phyloP scores from a whole-genome alignment of 2,113 vertebrate genomes.

The Salvelinus fontinalis region DNA sequence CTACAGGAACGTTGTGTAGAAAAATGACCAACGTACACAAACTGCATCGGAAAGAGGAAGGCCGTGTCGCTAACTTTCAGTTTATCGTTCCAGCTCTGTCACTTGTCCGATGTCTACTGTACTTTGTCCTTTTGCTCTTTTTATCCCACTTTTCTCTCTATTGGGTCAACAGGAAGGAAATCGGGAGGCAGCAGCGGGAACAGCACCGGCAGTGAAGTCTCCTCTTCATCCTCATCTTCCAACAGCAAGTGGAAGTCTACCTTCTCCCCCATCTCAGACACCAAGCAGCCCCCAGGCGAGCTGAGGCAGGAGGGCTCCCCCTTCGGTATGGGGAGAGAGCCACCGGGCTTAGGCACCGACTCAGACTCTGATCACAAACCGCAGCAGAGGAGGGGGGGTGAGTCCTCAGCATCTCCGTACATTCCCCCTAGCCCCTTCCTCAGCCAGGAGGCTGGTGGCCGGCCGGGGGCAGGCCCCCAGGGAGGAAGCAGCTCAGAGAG shows the following conservation, averaged over 20 bases:
- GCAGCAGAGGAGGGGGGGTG: constrained; percentile 56
- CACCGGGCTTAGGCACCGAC: constrained; percentile 56
- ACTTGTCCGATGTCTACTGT: too few species aligned
- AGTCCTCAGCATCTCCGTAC: constrained; percentile 54
- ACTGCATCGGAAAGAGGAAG: too few species aligned
- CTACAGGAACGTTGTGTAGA: too few species aligned
- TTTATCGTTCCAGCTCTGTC: too few species aligned
- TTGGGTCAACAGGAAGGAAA: constrained; percentile 72
- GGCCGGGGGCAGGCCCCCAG: constrained; percentile 54
- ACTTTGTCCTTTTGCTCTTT: too few species aligned
- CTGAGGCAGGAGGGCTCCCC: constrained; percentile 74
- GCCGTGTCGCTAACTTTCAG: too few species aligned
- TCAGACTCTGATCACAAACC: constrained; percentile 75
- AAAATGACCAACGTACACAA: too few species aligned
- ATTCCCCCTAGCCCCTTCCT: constrained; percentile 72
- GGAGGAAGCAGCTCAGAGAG: constrained; percentile 62
- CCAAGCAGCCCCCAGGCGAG: constrained; percentile 79
- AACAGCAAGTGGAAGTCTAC: constrained; percentile 98
- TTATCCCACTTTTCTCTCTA: too few species aligned
- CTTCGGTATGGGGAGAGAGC: constrained; percentile 63
- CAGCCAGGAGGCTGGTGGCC: constrained; percentile 60
- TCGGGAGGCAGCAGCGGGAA: constrained; percentile 78
- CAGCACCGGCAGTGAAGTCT: constrained; percentile 70
- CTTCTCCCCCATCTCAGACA: constrained; percentile 95
- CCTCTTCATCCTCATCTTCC: constrained; percentile 64